A percentile compares a stretch with the other conserved stretches of the same genome.
phyloP scores from a whole-genome alignment of 1,140 invertebrate species.

The Tenebrio molitor region DNA sequence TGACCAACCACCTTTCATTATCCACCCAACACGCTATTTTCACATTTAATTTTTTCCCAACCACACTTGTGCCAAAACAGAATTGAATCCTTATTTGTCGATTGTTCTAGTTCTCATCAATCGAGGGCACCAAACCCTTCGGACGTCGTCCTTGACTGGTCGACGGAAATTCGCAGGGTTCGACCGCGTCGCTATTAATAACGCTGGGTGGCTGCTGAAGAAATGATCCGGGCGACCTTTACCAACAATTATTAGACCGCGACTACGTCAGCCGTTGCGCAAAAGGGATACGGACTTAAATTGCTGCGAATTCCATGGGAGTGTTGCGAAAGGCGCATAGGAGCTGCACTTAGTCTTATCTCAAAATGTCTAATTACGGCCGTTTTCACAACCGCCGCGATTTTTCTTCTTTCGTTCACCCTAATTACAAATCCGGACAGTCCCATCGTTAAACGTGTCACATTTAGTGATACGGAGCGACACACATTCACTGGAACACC shows the following conservation, averaged over 20 bases:
- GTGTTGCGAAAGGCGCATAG: slow-evolving; percentile 27
- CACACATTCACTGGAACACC: slow-evolving; percentile 6
- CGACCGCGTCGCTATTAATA: not conserved
- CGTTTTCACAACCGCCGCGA: not conserved
- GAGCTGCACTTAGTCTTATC: slow-evolving; percentile 17
- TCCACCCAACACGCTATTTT: too few species aligned
- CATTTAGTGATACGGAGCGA: not conserved
- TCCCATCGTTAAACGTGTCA: not conserved
- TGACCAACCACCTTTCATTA: too few species aligned
- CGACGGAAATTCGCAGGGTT: too few species aligned
- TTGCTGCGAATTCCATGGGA: slow-evolving; percentile 37
- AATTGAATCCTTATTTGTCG: too few species aligned
- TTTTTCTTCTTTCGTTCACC: not conserved
- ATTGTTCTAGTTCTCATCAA: slow-evolving; percentile 4
- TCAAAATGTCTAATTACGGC: not conserved
- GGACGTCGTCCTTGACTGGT: not conserved
- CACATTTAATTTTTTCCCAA: too few species aligned
- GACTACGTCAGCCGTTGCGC: slow-evolving; percentile 46
- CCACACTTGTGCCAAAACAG: too few species aligned
- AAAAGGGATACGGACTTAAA: slow-evolving; percentile 48
- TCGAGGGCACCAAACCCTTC: not conserved
- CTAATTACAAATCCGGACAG: not conserved
- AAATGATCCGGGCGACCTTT: slow-evolving; percentile 43
- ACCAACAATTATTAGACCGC: slow-evolving; percentile 44
- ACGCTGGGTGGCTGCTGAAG: slow-evolving; percentile 5